Evolutionary conservation across 2,113 vertebrate genomes (phyloP).

Genomic region (Pyrgilauda ruficollis): DNA sequence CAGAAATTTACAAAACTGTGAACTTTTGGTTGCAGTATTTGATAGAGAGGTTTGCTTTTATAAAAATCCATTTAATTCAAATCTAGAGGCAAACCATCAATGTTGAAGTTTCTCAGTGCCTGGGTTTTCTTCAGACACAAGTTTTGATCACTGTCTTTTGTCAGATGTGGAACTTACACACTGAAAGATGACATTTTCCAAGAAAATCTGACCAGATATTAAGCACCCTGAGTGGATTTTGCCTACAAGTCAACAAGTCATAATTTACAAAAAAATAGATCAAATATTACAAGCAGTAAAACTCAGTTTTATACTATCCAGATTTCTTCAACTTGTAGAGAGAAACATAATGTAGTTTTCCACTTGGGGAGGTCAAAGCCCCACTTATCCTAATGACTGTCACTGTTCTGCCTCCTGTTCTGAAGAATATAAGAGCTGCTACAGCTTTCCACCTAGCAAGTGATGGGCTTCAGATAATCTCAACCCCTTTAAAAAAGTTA

Average conservation of each 20-base stretch:
- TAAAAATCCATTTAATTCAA: neutral
- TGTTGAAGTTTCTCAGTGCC: neutral
- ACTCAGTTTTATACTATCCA: neutral
- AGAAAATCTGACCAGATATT: neutral
- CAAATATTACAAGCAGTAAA: neutral
- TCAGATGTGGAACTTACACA: neutral
- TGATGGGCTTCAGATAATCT: neutral
- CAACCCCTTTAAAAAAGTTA: neutral
- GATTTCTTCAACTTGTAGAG: neutral
- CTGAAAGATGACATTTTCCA: neutral
- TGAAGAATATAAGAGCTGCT: neutral
- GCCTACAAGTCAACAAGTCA: neutral
- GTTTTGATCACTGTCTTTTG: neutral
- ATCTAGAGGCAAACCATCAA: neutral
- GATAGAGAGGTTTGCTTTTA: neutral
- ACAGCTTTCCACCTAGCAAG: neutral
- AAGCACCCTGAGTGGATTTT: neutral
- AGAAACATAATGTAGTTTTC: neutral
- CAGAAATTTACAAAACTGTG: neutral
- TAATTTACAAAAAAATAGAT: neutral
- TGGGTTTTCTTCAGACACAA: neutral
- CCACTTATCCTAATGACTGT: neutral
- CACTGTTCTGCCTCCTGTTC: neutral
- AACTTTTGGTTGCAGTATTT: neutral
- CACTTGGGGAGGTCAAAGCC: neutral